Evolutionary conservation across 1,140 invertebrate genomes (phyloP).

Genomic region (Himalopsyche phryganea): DNA sequence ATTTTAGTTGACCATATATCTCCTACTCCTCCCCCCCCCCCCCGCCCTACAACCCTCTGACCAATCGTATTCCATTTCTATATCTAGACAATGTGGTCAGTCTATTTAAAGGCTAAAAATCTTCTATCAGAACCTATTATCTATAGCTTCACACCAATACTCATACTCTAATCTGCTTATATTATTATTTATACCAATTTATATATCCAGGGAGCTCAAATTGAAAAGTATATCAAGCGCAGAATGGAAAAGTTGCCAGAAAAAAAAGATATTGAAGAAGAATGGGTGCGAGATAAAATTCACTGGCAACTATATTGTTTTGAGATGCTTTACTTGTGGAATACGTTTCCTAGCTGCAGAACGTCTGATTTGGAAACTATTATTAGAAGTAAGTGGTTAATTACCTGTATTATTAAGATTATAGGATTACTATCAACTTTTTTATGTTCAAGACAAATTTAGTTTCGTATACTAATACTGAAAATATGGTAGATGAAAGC

Average conservation of each 20-base stretch:
- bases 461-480: no score
- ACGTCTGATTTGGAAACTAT: constrained; percentile 48
- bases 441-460: not conserved
- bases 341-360: constrained; percentile 63
- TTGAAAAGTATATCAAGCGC: constrained; percentile 27
- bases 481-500: no score
- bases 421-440: not conserved
- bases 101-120: no score
- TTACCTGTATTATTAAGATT: not conserved
- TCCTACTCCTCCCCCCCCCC: not conserved
- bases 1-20: not conserved
- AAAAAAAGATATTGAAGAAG: constrained; percentile 12
- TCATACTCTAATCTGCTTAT: no score
- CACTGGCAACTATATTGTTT: constrained; percentile 62
- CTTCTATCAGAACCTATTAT: no score
- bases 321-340: constrained; percentile 72
- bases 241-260: constrained; percentile 29
- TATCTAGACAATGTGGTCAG: no score
- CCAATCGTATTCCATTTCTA: not conserved
- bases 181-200: no score
- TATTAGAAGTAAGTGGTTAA: constrained; percentile 43
- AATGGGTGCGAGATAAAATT: constrained; percentile 34
- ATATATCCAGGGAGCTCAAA: constrained; percentile 28
- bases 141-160: no score
- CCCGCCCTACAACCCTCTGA: not conserved